These are phyloP conservation scores for Solenodon paradoxus DNA, from an alignment of 2,113 vertebrate species.

Conservation along the genomic window DNA sequence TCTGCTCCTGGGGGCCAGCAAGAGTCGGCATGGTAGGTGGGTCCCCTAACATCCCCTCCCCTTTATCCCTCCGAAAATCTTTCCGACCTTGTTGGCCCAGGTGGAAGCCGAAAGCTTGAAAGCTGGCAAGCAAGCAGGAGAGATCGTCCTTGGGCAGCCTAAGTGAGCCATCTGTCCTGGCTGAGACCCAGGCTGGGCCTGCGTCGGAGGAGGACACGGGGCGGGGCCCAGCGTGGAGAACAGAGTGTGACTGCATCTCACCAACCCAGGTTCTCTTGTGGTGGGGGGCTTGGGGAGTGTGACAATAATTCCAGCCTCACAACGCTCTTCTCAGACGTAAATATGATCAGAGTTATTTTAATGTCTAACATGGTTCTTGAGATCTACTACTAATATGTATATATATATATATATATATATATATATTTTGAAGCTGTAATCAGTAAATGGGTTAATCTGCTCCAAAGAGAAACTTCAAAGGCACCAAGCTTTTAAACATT, in stretches of 20 bases:
- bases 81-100: constrained; percentile 11
- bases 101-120: not conserved
- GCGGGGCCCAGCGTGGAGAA: too few relatives aligned
- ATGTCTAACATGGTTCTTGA: not conserved
- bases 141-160: not conserved
- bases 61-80: not conserved
- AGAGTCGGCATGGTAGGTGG: not conserved
- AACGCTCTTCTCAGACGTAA: not conserved
- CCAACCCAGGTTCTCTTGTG: too few relatives aligned
- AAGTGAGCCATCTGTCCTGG: constrained; percentile 35
- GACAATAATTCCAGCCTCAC: not conserved
- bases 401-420: too few relatives aligned
- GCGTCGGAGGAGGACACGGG: not conserved
- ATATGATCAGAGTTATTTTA: not conserved
- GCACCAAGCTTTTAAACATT: constrained; percentile 66
- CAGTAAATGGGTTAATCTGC: constrained; percentile 57
- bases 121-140: not conserved
- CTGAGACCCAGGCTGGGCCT: not conserved
- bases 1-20: not conserved
- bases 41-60: accelerated
- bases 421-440: not conserved
- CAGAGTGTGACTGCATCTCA: too few relatives aligned
- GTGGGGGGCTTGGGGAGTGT: not conserved
- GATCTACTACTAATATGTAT: constrained; percentile 20
- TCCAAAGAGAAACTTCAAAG: constrained; percentile 38